Base-by-base conservation (phyloP, 2,888 invertebrate species). In the Eledone cirrhosa region DNA sequence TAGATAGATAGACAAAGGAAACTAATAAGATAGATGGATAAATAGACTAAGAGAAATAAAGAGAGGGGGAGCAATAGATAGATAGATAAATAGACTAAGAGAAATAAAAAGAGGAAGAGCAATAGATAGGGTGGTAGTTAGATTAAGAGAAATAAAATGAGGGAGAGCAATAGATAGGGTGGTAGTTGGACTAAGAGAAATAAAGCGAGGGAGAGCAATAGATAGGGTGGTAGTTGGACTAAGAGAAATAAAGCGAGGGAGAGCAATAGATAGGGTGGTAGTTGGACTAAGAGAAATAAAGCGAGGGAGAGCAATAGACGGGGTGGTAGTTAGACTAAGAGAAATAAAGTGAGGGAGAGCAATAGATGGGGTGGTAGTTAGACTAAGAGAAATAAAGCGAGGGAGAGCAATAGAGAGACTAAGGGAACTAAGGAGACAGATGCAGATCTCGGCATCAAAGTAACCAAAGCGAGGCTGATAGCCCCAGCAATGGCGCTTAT, bases 401-500 rank as follows among this genome's bases (percentile, higher is more conserved):
- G 27, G 11, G n/a, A 1, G 19, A 63, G n/a, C n/a, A 63, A 1
- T 11, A 8, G 63, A 24, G 63, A 63, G 27, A 11, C 11, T 1
- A 4, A 22, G 22, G 63, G 27, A 63, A 11, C 14, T 24, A n/a
- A 24, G 27, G 27, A 63, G 24, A 19, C 14, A 24, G n/a, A 63
- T 24, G 63, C 31, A 14, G 31, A 33, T 41, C 33, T 72, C 72
- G 31, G 41, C 72, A 31, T 31, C 72, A 72, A 24, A 72, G 72
- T 31, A 31, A 72, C 72, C 72, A 72, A 24, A 72, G 72, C 72
- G 72, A 72, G 72, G 72, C 72, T 72, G 33, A 72, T 31, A 41
- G 41, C 41, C 72, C 31, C 41, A 72, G 72, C 72, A 72, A 72
- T 72, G 72, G 72, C 72, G 72, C 72, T 72, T 31, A 72, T 31